Conservation (phyloP, 2,888 invertebrate species). For the Petrolisthes manimaculis region DNA sequence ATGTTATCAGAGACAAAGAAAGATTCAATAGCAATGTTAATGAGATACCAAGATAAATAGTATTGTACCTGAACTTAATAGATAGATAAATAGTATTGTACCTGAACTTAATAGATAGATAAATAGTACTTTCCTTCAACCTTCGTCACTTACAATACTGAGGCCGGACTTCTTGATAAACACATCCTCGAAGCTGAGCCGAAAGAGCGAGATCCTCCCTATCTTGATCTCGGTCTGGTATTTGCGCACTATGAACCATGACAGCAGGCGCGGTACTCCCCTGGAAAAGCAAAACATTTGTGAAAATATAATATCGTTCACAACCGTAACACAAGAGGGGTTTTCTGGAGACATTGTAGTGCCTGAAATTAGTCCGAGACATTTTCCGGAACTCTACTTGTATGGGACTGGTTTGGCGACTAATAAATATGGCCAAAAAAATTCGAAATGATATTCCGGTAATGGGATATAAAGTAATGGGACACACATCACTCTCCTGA, state of each 20-base stretch:
- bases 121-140: background rate
- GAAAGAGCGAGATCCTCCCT: slow-evolving; percentile 57
- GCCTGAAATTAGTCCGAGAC: background rate
- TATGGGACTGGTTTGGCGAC: background rate
- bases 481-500: no score
- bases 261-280: slow-evolving; percentile 54
- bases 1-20: no score
- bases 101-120: background rate
- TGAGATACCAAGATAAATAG: background rate
- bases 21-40: no score
- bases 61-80: background rate
- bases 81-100: background rate
- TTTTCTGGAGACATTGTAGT: no score
- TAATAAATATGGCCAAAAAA: no score
- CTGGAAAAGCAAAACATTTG: slow-evolving; percentile 20
- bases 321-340: no score
- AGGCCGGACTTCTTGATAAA: slow-evolving; percentile 61
- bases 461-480: no score
- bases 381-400: no score
- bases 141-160: slow-evolving; percentile 58
- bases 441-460: no score
- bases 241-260: slow-evolving; percentile 59
- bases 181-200: slow-evolving; percentile 63
- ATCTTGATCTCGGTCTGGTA: slow-evolving; percentile 64
- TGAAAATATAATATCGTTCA: background rate